Evolutionary conservation across 2,888 invertebrate species (phyloP).

Genomic region (Muschampia staudingeri): DNA sequence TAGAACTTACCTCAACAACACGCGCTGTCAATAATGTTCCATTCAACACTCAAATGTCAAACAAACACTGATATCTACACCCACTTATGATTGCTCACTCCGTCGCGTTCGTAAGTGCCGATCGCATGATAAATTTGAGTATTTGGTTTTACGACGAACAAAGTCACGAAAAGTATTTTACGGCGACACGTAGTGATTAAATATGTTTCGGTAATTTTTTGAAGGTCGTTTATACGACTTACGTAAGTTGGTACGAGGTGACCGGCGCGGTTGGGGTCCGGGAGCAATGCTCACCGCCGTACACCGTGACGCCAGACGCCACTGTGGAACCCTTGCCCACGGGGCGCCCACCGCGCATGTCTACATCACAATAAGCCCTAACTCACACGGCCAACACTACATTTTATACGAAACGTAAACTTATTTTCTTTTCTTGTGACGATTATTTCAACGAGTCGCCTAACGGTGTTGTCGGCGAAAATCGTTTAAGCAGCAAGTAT

Average conservation of each 20-base stretch:
- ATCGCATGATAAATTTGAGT: constrained; percentile 17
- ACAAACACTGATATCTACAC: constrained; percentile 76
- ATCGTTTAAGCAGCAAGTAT: constrained; percentile 64
- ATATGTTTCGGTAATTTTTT: constrained; percentile 30
- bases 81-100: constrained; percentile 74
- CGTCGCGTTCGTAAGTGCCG: constrained; percentile 47
- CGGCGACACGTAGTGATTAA: neutral
- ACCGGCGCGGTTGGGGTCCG: constrained; percentile 58
- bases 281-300: constrained; percentile 73
- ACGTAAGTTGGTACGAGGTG: constrained; percentile 82
- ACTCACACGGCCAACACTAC: constrained; percentile 83
- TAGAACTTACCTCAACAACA: constrained; percentile 38
- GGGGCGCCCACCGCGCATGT: constrained; percentile 84
- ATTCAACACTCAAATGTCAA: constrained; percentile 73
- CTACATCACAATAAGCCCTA: constrained; percentile 82
- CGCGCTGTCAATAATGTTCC: constrained; percentile 45
- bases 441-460: constrained; percentile 73
- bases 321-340: constrained; percentile 75
- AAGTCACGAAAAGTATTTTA: constrained; percentile 23
- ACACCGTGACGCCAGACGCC: constrained; percentile 78
- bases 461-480: constrained; percentile 65
- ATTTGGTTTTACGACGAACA: constrained; percentile 11
- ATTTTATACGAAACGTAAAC: constrained; percentile 79
- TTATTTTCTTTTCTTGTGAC: constrained; percentile 82
- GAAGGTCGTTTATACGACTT: constrained; percentile 73